Percentiles rank a stretch among this genome's conserved stretches.
These are phyloP conservation scores for Nansenia antarctica DNA, from an alignment of 2,113 vertebrate genomes.

Conservation along the genomic window DNA sequence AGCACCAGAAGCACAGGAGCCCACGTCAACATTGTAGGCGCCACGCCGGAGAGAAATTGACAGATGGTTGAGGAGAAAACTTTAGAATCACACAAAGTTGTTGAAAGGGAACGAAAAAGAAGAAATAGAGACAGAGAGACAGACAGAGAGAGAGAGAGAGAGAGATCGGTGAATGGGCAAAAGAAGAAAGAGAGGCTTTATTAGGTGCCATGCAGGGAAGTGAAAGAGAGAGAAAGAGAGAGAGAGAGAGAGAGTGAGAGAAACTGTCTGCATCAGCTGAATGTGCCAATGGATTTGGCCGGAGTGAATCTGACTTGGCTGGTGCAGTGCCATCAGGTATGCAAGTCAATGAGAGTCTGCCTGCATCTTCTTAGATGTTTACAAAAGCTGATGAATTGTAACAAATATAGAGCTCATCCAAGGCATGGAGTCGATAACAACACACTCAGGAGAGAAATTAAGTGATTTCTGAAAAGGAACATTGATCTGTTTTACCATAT, in stretches of 20 bases:
- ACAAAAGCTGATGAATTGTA: neutral
- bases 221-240: too few relatives aligned
- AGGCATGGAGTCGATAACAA: constrained; percentile 14
- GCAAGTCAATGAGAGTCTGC: neutral
- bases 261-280: too few relatives aligned
- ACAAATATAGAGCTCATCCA: too few relatives aligned
- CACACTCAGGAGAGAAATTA: constrained; percentile 35
- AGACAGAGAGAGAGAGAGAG: too few relatives aligned
- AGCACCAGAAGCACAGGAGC: constrained; percentile 34
- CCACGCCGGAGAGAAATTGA: constrained; percentile 37
- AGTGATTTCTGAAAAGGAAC: constrained; percentile 27
- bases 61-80: constrained; percentile 45
- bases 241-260: too few relatives aligned
- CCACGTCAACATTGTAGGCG: neutral
- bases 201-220: constrained; percentile 12
- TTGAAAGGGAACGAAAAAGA: constrained; percentile 29
- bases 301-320: neutral
- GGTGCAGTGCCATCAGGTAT: neutral
- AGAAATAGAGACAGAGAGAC: too few relatives aligned
- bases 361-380: neutral
- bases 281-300: neutral
- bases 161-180: constrained; percentile 8
- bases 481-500: constrained; percentile 26
- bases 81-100: constrained; percentile 47
- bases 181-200: constrained; percentile 10